A percentile compares a stretch with the other conserved stretches of the same genome.
Evolutionary conservation across 2,888 invertebrate species (phyloP).

Genomic region (Mesorhabditis belari): DNA sequence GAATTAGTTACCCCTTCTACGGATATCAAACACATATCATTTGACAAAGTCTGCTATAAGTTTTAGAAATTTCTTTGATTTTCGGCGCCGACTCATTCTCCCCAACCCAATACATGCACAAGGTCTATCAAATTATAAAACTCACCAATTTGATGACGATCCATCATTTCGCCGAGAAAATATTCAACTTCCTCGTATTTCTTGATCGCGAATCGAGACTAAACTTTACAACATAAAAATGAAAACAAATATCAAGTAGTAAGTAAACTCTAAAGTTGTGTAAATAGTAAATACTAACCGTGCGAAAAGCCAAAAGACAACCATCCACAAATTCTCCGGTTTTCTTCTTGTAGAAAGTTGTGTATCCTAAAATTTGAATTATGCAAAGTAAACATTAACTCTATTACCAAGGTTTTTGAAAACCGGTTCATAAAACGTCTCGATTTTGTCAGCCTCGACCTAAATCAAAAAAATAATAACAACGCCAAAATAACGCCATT

Average conservation of each 20-base stretch:
- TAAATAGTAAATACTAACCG: too few relatives aligned
- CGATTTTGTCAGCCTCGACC: not conserved
- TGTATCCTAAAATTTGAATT: not conserved
- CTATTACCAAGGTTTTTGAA: not conserved
- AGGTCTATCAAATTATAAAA: not conserved
- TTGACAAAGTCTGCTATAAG: too few relatives aligned
- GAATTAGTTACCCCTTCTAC: too few relatives aligned
- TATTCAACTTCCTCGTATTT: conserved; percentile 69
- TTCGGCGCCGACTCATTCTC: too few relatives aligned
- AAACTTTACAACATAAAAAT: too few relatives aligned
- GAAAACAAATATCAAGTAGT: not conserved
- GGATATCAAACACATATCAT: too few relatives aligned
- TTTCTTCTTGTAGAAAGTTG: not conserved
- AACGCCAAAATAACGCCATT: not conserved
- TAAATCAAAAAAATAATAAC: not conserved
- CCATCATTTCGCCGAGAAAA: conserved; percentile 53
- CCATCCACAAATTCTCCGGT: not conserved
- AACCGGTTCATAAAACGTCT: not conserved
- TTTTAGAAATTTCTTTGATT: too few relatives aligned
- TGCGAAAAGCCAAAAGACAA: not conserved
- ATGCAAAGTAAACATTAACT: too few relatives aligned
- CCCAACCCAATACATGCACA: not conserved
- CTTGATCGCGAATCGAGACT: conserved; percentile 62
- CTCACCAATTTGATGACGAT: conserved; percentile 33
- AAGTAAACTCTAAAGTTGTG: too few relatives aligned